Conservation (phyloP, 1,140 invertebrate species). For the Drosophila arawakana region DNA sequence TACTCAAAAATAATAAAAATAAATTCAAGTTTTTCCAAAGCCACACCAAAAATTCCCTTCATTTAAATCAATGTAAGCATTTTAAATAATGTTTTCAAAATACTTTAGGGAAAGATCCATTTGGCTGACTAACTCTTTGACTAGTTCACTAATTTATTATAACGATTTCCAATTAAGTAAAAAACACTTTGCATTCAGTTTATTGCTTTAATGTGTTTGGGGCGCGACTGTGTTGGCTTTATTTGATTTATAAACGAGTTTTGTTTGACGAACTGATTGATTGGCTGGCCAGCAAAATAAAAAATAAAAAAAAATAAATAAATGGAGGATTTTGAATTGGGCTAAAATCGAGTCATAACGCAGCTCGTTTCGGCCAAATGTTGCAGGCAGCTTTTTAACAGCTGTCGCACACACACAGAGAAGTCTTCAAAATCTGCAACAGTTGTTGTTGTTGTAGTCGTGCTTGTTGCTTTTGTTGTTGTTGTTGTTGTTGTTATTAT, state of each 20-base stretch:
- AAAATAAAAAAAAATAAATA: not conserved
- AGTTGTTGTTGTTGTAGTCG: slow-evolving; percentile 29
- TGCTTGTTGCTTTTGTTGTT: not conserved
- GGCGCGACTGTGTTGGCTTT: not conserved
- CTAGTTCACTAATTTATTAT: not conserved
- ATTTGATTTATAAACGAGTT: slow-evolving; percentile 35
- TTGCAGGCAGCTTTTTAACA: slow-evolving; percentile 15
- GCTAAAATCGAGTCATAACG: slow-evolving; percentile 24
- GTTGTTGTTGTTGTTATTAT: slow-evolving; percentile 9
- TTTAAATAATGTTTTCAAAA: not conserved
- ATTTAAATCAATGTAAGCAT: too few relatives aligned
- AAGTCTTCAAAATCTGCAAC: slow-evolving; percentile 41
- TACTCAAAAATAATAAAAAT: too few relatives aligned
- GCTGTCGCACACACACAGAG: not conserved
- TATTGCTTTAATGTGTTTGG: not conserved
- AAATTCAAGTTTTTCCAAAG: too few relatives aligned
- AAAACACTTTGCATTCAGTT: not conserved
- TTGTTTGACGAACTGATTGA: slow-evolving; percentile 44
- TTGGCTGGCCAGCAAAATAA: slow-evolving; percentile 18
- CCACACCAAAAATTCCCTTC: too few relatives aligned
- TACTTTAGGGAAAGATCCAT: too few relatives aligned
- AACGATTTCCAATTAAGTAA: slow-evolving; percentile 2
- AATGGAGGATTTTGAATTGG: slow-evolving; percentile 9
- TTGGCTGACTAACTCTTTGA: not conserved
- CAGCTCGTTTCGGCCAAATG: slow-evolving; percentile 43